Evolutionary conservation across 1,140 invertebrate species (phyloP), one percentile per base, ranked within the genome.

Genomic region (Drosophila pruinosa): DNA sequence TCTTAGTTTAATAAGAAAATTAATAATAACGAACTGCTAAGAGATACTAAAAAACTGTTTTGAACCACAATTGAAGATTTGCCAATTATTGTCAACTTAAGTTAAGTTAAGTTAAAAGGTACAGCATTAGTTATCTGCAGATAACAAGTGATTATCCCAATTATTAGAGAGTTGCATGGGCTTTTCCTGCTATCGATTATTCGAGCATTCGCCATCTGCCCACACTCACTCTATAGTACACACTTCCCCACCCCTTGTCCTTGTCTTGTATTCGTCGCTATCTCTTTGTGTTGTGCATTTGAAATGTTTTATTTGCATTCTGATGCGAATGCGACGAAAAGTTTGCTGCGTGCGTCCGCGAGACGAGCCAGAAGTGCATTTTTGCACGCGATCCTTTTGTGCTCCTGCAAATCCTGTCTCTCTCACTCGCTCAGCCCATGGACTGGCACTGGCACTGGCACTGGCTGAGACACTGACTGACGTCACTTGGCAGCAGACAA

Each of bases 251-350:
- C 21, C 22, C 3, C 28, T 5, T 6, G n/a, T n/a, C n/a, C n/a
- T n/a, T n/a, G n/a, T 10, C 17, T 21, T 21, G 19, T 45, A 2
- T 34, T 14, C 28, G 15, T 54, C 7, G 26, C 15, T 64, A 45
- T 53, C 52, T 58, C 53, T 48, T 45, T 45, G 59, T 28, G 52
- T 39, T 59, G 24, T 68, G 63, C 82, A 81, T 86, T 88, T 88
- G 83, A 78, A 88, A 86, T 86, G 82, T 76, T 86, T 81, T 86
- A 86, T 86, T 81, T 88, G 82, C 82, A 88, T 86, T 86, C 79
- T 88, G 81, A 68, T 72, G 64, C 64, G 56, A 67, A 85, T 86
- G 82, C 82, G 82, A 88, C 77, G 82, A 81, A 83, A 81, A 74
- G 65, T 79, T 67, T 15, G 24, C 72, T 72, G 65, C 64, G 54